Percentiles rank a stretch among this genome's conserved stretches.
phyloP scores from a whole-genome alignment of 2,888 invertebrate species.

The Aricia artaxerxes region DNA sequence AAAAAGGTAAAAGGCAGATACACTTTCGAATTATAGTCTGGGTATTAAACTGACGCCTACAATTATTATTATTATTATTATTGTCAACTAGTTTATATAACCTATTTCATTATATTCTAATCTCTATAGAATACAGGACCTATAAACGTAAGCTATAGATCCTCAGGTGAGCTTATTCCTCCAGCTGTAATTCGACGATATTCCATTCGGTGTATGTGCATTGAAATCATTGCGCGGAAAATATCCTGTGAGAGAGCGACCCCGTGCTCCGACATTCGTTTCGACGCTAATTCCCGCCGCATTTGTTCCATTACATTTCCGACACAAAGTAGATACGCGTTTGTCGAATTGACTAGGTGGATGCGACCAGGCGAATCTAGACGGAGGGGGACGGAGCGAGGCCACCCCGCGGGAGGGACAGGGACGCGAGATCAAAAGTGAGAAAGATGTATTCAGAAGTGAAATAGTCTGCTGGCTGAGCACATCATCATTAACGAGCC shows the following conservation, averaged over 20 bases:
- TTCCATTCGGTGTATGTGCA: slow-evolving; percentile 68
- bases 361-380: slow-evolving; percentile 74
- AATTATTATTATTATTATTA: too few species aligned
- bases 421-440: slow-evolving; percentile 76
- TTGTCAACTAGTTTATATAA: too few species aligned
- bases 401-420: slow-evolving; percentile 50
- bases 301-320: slow-evolving; percentile 82
- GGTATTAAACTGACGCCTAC: too few species aligned
- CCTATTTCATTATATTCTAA: background rate
- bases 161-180: background rate
- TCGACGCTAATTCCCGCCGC: slow-evolving; percentile 79
- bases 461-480: slow-evolving; percentile 88
- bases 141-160: background rate
- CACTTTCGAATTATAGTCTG: too few species aligned
- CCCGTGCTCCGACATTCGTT: slow-evolving; percentile 78
- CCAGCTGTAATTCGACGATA: slow-evolving; percentile 42
- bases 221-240: slow-evolving; percentile 78
- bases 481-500: slow-evolving; percentile 90
- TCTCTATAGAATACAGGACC: background rate
- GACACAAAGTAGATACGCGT: slow-evolving; percentile 80
- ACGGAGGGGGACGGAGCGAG: slow-evolving; percentile 62
- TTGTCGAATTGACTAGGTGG: slow-evolving; percentile 80
- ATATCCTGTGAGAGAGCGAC: slow-evolving; percentile 73
- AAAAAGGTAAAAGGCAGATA: too few species aligned
- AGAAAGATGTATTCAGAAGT: slow-evolving; percentile 84